A percentile compares a stretch with the other conserved stretches of the same genome.
Evolutionary conservation across 2,888 invertebrate genomes (phyloP).

Genomic region (Agrochola lychnidis): DNA sequence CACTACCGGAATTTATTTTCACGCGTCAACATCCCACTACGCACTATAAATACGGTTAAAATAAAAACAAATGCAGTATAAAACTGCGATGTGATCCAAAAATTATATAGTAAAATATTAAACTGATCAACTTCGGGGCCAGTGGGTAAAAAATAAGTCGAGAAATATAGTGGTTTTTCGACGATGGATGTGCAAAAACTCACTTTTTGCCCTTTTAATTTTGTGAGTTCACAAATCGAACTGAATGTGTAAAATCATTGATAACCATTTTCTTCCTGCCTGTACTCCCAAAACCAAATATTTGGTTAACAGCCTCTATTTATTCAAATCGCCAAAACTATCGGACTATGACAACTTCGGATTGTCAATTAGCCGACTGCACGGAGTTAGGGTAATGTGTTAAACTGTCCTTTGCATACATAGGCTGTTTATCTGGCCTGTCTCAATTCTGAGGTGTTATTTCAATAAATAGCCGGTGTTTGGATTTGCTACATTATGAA

Average conservation of each 20-base stretch:
- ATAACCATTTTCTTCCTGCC: slow-evolving; percentile 39
- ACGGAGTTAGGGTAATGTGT: slow-evolving; percentile 65
- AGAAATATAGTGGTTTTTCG: too few species aligned
- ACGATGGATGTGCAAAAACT: too few species aligned
- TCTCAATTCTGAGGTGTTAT: slow-evolving; percentile 70
- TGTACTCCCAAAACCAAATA: slow-evolving; percentile 68
- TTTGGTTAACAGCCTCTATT: slow-evolving; percentile 75
- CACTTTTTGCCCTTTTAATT: too few species aligned
- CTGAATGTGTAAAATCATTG: background rate
- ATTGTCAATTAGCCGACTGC: slow-evolving; percentile 82
- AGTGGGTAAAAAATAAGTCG: too few species aligned
- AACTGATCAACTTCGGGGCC: too few species aligned
- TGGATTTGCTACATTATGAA: slow-evolving; percentile 40
- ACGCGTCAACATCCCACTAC: too few species aligned
- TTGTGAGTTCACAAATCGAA: background rate
- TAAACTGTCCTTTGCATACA: slow-evolving; percentile 65
- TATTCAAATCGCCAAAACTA: slow-evolving; percentile 83
- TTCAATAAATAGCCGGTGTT: slow-evolving; percentile 68
- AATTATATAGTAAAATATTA: too few species aligned
- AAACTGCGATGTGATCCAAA: too few species aligned
- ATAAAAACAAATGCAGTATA: too few species aligned
- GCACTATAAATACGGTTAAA: too few species aligned
- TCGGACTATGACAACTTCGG: slow-evolving; percentile 78
- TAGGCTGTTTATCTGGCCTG: slow-evolving; percentile 68
- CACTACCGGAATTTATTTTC: too few species aligned